Percentiles rank a stretch among this genome's conserved stretches.
These are phyloP conservation scores for Dasyurus viverrinus DNA, from an alignment of 2,113 vertebrate genomes.

Conservation along the genomic window DNA sequence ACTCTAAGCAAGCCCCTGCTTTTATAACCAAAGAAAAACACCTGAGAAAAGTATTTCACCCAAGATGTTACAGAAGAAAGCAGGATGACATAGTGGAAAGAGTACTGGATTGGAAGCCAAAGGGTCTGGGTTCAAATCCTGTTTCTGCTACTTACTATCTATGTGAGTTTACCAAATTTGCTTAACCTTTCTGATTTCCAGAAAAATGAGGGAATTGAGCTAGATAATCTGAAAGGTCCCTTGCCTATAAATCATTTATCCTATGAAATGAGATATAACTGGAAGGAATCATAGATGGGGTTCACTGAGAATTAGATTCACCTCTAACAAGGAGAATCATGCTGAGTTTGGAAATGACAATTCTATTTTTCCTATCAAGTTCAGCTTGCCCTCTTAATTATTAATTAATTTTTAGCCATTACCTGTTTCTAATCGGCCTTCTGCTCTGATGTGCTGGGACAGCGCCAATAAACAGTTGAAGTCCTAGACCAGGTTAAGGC, in stretches of 20 bases:
- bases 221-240: background rate
- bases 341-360: slow-evolving; percentile 67
- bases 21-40: background rate
- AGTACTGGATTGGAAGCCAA: background rate
- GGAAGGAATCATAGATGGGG: background rate
- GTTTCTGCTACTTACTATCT: background rate
- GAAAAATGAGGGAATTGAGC: background rate
- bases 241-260: background rate
- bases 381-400: slow-evolving; percentile 79
- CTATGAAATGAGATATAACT: background rate
- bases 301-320: slow-evolving; percentile 28
- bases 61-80: background rate
- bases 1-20: background rate
- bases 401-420: slow-evolving; percentile 80
- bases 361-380: slow-evolving; percentile 67
- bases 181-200: background rate
- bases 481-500: slow-evolving; percentile 67
- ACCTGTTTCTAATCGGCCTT: slow-evolving; percentile 77
- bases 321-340: slow-evolving; percentile 68
- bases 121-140: background rate
- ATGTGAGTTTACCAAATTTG: background rate
- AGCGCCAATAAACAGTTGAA: slow-evolving; percentile 65
- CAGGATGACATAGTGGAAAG: background rate
- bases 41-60: background rate
- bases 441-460: slow-evolving; percentile 73